phyloP scores from a whole-genome alignment of 2,113 vertebrate genomes.

The Hepsetus odoe region DNA sequence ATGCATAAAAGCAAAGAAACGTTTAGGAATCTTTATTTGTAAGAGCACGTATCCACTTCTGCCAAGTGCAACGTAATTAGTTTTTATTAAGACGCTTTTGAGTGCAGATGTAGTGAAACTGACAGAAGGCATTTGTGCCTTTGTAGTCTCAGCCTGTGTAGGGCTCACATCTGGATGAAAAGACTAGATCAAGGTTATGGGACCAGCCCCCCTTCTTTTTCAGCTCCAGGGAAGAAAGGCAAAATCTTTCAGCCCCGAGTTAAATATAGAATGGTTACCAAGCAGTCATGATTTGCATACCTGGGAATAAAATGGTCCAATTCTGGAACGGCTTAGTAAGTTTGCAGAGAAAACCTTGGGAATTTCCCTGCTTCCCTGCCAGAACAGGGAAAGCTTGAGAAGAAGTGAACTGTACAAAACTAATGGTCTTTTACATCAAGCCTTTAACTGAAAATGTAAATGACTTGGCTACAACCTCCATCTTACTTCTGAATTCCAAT shows the following conservation, averaged over 20 bases:
- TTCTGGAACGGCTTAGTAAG: constrained; percentile 45
- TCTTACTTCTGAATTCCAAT: constrained; percentile 22
- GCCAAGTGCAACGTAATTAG: constrained; percentile 31
- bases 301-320: constrained; percentile 47
- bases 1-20: not conserved
- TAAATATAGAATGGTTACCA: constrained; percentile 58
- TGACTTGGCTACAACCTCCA: not conserved
- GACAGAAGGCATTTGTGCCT: constrained; percentile 48
- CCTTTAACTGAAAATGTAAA: constrained; percentile 30
- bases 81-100: constrained; percentile 43
- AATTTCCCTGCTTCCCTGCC: constrained; percentile 40
- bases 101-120: constrained; percentile 36
- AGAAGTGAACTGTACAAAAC: constrained; percentile 30
- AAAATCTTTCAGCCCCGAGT: constrained; percentile 49
- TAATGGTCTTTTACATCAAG: constrained; percentile 28
- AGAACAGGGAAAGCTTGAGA: constrained; percentile 31
- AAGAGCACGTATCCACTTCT: not conserved
- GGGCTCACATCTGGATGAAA: constrained; percentile 58
- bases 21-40: not conserved
- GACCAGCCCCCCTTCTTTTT: constrained; percentile 32
- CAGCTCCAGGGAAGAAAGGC: constrained; percentile 50
- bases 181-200: constrained; percentile 52
- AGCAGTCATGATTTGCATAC: constrained; percentile 52
- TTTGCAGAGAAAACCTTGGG: constrained; percentile 35
- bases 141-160: constrained; percentile 37